phyloP scores from a whole-genome alignment of 2,888 invertebrate species.

The Rhamnusium bicolor region DNA sequence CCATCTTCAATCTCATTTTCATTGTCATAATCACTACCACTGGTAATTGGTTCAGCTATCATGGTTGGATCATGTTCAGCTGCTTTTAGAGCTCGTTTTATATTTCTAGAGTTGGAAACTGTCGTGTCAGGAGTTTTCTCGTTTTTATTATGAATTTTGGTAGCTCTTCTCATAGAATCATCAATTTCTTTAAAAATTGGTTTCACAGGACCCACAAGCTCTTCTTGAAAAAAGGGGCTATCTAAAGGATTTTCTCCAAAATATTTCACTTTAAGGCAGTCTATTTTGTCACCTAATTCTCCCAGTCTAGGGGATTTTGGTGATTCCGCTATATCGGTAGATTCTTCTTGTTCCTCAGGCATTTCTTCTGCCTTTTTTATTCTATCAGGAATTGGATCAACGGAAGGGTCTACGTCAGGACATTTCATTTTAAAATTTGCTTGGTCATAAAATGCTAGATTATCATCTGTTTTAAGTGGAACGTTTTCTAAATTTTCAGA shows the following conservation, averaged over 20 bases:
- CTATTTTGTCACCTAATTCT: constrained; percentile 82
- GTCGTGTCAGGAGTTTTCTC: not conserved
- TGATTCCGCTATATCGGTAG: constrained; percentile 58
- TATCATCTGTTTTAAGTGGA: constrained; percentile 78
- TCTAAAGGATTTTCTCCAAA: constrained; percentile 84
- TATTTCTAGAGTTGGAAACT: not conserved
- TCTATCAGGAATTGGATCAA: constrained; percentile 74
- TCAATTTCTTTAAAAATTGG: constrained; percentile 63
- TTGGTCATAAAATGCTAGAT: constrained; percentile 80
- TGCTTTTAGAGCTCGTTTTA: not conserved
- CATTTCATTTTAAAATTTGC: constrained; percentile 74
- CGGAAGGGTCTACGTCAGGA: constrained; percentile 73
- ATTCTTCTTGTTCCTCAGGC: constrained; percentile 62
- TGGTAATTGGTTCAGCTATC: not conserved
- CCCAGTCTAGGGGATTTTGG: constrained; percentile 73
- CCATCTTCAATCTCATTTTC: constrained; percentile 8
- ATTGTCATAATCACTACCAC: not conserved
- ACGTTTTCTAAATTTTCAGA: constrained; percentile 77
- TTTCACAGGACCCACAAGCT: constrained; percentile 72
- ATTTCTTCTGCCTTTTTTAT: constrained; percentile 66
- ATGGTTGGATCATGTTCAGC: too few relatives aligned
- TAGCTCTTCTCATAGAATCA: not conserved
- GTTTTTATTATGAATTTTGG: not conserved
- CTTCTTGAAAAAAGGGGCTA: constrained; percentile 81
- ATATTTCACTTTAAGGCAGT: constrained; percentile 79